These are phyloP conservation scores for Hylaeus anthracinus DNA, from an alignment of 1,140 invertebrate species.

Conservation along the genomic window DNA sequence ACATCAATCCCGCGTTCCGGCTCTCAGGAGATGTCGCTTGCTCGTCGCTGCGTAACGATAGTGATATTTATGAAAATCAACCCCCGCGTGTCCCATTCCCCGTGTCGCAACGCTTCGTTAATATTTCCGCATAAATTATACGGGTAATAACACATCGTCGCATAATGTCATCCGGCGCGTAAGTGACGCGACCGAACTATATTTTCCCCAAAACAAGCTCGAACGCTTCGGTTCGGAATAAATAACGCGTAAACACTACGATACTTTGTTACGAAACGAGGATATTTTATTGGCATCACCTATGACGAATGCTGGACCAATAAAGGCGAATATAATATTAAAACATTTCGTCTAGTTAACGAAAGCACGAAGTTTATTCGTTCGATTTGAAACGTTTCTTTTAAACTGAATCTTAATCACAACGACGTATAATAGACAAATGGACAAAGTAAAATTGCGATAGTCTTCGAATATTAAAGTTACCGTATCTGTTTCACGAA, in stretches of 20 bases:
- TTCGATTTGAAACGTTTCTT: no score
- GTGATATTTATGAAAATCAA: conserved; percentile 3
- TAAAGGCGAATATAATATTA: no score
- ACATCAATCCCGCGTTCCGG: neutral
- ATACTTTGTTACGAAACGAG: no score
- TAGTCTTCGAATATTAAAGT: no score
- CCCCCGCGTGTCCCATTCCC: neutral
- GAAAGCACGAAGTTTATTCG: no score
- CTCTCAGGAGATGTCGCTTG: neutral
- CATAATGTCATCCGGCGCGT: neutral
- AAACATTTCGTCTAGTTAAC: no score
- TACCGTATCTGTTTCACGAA: no score
- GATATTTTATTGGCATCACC: no score
- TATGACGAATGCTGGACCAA: no score
- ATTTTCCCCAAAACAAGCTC: neutral
- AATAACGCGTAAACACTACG: neutral
- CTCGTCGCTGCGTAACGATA: neutral
- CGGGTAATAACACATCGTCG: conserved; percentile 3
- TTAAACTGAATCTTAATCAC: no score
- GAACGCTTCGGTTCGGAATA: neutral
- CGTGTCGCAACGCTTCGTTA: neutral
- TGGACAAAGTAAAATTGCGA: no score
- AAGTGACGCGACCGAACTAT: neutral
- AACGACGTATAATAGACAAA: no score
- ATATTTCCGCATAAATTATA: conserved; percentile 27